Evolutionary conservation across 2,888 invertebrate genomes (phyloP), one percentile per base, ranked within the genome.

Genomic region (Bombyx huttoni): DNA sequence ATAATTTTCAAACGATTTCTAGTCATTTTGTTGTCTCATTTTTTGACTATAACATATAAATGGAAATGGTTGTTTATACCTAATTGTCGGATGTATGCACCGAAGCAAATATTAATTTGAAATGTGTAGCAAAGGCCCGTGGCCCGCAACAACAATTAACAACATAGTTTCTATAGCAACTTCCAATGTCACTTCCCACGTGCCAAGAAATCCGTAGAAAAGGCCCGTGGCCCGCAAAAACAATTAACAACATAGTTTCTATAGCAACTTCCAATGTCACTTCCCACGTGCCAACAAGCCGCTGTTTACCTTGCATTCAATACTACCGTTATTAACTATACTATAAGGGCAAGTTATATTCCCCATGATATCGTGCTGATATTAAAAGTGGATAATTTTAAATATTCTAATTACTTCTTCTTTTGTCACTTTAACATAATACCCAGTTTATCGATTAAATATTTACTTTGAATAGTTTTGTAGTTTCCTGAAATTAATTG

Each of bases 121-220:
- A 12, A 40, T 6, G 40, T 35, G 1, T 40, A 40, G 40, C 3
- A 40, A 8, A 40, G 52, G 46, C 51, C 54, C 57, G 54, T 10
- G 12, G 40, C 12, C 9, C 40, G 40, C 40, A 40, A n/a, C n/a
- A n/a, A 35, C 35, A 9, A 8, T 7, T 12, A 40, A 40, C 40
- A 10, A 8, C 40, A 3, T 40, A 40, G 40, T 52, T n/a, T 50
- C 49, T 34, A 14, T 51, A 47, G 47, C 35, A 47, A 35, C 45
- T 24, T 24, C 54, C 68, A 74, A 71, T 67, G 72, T 62, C 67
- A 61, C 60, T 68, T 71, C 71, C 61, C 70, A 73, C 68, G 65
- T 63, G 55, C 51, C 58, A 54, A 55, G 9, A 9, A 35, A 9
- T 35, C 35, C 12, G 1, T 40, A 40, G 40, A 40, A 40, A 8